Evolutionary conservation across 2,888 invertebrate species (phyloP), one percentile per base, ranked within the genome.

Genomic region (Hyles lineata): DNA sequence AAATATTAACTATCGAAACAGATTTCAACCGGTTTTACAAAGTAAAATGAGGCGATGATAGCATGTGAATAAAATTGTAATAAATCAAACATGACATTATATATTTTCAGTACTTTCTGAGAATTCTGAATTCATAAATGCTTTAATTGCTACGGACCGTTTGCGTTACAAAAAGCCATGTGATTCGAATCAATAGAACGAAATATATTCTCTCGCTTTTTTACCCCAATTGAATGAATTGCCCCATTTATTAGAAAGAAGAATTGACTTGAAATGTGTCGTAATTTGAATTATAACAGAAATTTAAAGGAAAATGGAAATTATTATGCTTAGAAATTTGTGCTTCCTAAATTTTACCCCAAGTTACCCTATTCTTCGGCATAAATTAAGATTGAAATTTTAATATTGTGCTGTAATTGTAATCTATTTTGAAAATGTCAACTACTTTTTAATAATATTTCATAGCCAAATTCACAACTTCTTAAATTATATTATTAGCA

Each of bases 341-440:
- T 35, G 35, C 35, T 43, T 43, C 43, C 55, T n/a, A 55, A 55
- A n/a, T 55, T 55, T n/a, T 55, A 55, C 52, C 52, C 52, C 52
- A 55, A 55, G 52, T 55, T 55, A n/a, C n/a, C 55, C 55, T n/a
- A 55, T 55, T 55, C n/a, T n/a, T n/a, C 19, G 55, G 55, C n/a
- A 55, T n/a, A 55, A 55, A 55, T 55, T 55, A n/a, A 7, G 17
- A 55, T n/a, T 55, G 52, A 43, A 43, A 43, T 43, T 43, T 11
- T 43, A 2, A 43, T 43, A 15, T 11, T 11, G 43, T 43, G 3
- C 11, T 43, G 15, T 43, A 43, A 15, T 43, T 43, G 11, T 15
- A 8, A 11, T 43, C 43, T 43, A 15, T 15, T 43, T 43, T 15
- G 15, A 43, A 43, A 15, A 11, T 7, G 7, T 35, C 35, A 8